Base-by-base conservation (phyloP, 2,797 vertebrate genomes). In the Poecilia velifera region DNA sequence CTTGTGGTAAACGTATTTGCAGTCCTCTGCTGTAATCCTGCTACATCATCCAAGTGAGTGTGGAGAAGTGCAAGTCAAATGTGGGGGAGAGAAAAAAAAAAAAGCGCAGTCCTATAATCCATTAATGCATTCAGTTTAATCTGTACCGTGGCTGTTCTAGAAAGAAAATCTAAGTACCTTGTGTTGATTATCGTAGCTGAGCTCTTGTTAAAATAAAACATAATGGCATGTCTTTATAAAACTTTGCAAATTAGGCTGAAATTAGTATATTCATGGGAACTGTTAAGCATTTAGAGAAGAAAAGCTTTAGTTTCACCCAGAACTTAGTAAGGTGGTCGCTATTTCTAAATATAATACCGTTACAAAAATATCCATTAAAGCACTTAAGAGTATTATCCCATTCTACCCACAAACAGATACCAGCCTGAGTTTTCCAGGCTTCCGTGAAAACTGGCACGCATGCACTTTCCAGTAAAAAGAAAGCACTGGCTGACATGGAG, bases 121-220 rank as follows among this genome's bases (percentile, higher is more conserved):
- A 95, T 92, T 95, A 95, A 94, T 95, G 92, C 90, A 90, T 83
- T 82, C 78, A 78, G 82, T 85, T 94, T 95, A 95, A 95, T 95
- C 94, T 95, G 93, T 87, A 91, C 91, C 83, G 79, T 87, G 86
- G 88, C 85, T 84, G 83, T 82, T 89, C 89, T 93, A 89, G 93
- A 94, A 89, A 84, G 76, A 83, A 93, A 93, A 92, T 84, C 84
- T 91, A 90, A 95, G 93, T 90, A 91, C 91, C 85, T 88, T 83
- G 76, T 74, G 82, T 89, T 74, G 0, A 73, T 78, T 83, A 80
- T 84, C 22, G 80, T 82, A 83, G 79, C 81, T 86, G 84, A 91
- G 89, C 76, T 86, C 57, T 47, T 73, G 75, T 70, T 80, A 55
- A 86, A 84, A 90, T 78, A 7, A 89, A 78, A 80, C 45, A 85